phyloP scores from a whole-genome alignment of 2,888 invertebrate species.

The Tupiocoris notatus region DNA sequence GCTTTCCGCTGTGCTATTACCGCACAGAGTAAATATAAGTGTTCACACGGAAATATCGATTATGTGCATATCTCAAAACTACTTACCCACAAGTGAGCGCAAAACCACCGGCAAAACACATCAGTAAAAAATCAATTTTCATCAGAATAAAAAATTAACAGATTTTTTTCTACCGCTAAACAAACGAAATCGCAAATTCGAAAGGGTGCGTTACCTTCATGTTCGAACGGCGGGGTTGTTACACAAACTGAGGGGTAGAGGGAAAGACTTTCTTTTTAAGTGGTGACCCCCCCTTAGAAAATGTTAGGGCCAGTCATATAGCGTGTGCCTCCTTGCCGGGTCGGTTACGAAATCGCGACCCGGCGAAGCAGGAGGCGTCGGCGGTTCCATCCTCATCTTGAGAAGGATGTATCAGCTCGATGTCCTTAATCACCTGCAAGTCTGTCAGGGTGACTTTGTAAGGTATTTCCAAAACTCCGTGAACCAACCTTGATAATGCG shows the following conservation, averaged over 20 bases:
- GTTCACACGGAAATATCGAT: too few relatives aligned
- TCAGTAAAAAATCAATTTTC: neutral
- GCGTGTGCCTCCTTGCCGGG: neutral
- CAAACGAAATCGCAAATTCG: conserved; percentile 9
- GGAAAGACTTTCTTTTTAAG: conserved; percentile 42
- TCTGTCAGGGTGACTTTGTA: too few relatives aligned
- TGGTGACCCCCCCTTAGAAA: conserved; percentile 37
- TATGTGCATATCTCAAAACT: neutral
- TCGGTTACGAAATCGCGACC: conserved; percentile 12
- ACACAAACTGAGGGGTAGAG: conserved; percentile 40
- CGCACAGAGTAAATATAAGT: too few relatives aligned
- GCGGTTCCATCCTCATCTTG: neutral
- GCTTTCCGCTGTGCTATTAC: too few relatives aligned
- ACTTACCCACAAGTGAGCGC: neutral
- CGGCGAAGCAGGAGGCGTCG: neutral
- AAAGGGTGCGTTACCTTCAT: conserved; percentile 21
- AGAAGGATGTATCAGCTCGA: neutral
- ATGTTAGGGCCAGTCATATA: neutral
- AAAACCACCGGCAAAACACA: neutral
- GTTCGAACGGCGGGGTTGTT: conserved; percentile 37
- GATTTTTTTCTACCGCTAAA: too few relatives aligned
- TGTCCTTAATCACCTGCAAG: neutral
- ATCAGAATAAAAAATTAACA: too few relatives aligned
- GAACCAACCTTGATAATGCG: too few relatives aligned
- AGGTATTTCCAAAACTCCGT: too few relatives aligned